These are phyloP conservation scores for Listrodromus nycthemerus DNA, from an alignment of 2,888 invertebrate species.

Conservation along the genomic window DNA sequence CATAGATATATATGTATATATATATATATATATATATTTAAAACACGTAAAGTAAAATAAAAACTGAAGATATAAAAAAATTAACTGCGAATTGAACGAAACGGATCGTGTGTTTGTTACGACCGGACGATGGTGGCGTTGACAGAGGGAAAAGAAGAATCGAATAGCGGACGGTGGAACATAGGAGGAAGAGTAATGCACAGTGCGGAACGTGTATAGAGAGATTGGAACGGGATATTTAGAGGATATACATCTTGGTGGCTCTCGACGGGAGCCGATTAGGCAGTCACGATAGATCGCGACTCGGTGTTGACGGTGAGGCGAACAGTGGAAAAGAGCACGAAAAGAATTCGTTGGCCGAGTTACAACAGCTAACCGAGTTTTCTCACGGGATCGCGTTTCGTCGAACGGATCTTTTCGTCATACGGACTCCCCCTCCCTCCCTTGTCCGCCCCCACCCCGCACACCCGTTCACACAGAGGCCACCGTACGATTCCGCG, in stretches of 20 bases:
- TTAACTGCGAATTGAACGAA: constrained; percentile 73
- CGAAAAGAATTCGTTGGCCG: not conserved
- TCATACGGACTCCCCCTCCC: constrained; percentile 54
- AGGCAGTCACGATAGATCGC: constrained; percentile 7
- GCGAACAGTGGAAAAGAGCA: not conserved
- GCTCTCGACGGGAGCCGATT: not conserved
- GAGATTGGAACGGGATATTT: constrained; percentile 1
- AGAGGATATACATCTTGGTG: not conserved
- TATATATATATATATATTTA: not conserved
- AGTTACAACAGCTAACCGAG: not conserved
- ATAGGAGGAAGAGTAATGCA: not conserved
- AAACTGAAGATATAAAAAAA: constrained; percentile 4
- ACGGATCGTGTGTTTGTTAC: constrained; percentile 76
- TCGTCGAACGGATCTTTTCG: constrained; percentile 50
- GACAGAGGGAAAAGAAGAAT: constrained; percentile 60
- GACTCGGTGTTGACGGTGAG: constrained; percentile 23
- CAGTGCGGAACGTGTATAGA: not conserved
- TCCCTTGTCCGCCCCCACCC: not conserved
- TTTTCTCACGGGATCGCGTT: constrained; percentile 41
- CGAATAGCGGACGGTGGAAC: not conserved
- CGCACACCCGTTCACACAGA: not conserved
- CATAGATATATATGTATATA: not conserved
- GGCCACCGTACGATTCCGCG: constrained; percentile 2
- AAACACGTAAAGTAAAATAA: not conserved
- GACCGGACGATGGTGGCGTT: constrained; percentile 73